Evolutionary conservation across 2,888 invertebrate genomes (phyloP).

Genomic region (Mythimna vitellina): DNA sequence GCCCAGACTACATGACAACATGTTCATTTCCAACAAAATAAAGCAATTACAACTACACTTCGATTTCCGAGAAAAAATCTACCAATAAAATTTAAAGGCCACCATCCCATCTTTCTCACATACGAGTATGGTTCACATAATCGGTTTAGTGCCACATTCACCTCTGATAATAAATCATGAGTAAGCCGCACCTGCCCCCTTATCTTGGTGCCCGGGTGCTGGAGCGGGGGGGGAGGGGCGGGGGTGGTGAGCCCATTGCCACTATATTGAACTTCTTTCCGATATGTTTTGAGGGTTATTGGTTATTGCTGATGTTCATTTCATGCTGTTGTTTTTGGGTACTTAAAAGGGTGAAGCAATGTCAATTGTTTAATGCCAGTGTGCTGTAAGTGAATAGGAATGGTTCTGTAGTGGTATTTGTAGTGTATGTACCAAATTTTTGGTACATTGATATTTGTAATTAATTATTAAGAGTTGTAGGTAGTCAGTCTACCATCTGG

Average conservation of each 20-base stretch:
- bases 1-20: not conserved
- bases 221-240: not conserved
- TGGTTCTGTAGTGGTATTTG: too few relatives aligned
- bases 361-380: too few relatives aligned
- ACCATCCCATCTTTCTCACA: constrained; percentile 12
- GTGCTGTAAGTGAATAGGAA: too few relatives aligned
- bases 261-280: constrained; percentile 55
- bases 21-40: not conserved
- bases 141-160: constrained; percentile 75
- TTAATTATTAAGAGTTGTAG: too few relatives aligned
- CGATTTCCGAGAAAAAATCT: constrained; percentile 1
- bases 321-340: constrained; percentile 15
- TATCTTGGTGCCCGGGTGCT: constrained; percentile 62
- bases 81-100: constrained; percentile 26
- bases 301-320: constrained; percentile 46
- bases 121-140: constrained; percentile 72
- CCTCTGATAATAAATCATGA: constrained; percentile 76
- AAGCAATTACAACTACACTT: not conserved
- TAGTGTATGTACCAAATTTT: too few relatives aligned
- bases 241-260: constrained; percentile 25
- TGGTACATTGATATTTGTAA: too few relatives aligned
- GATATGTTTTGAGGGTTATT: constrained; percentile 57
- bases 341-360: not conserved
- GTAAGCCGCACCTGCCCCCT: constrained; percentile 80
- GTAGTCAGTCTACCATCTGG: too few relatives aligned